phyloP scores from a whole-genome alignment of 2,888 invertebrate genomes.

The Mechanitis mazaeus region DNA sequence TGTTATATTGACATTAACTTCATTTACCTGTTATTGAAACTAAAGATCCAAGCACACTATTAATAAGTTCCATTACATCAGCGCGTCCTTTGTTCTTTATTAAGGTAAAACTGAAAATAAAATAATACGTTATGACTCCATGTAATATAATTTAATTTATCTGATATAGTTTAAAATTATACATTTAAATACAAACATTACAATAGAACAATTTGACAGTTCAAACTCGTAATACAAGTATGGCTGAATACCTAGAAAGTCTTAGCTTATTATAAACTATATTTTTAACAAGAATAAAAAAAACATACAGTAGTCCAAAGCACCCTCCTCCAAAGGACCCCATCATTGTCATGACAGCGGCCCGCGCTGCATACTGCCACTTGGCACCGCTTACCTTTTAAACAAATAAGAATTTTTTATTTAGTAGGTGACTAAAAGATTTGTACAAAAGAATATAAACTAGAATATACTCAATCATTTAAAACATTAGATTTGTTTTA shows the following conservation, averaged over 20 bases:
- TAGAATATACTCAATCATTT: too few species aligned
- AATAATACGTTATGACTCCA: background rate
- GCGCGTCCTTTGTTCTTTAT: slow-evolving; percentile 82
- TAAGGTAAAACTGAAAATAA: slow-evolving; percentile 75
- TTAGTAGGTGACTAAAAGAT: background rate
- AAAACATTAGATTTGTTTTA: background rate
- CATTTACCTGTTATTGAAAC: slow-evolving; percentile 87
- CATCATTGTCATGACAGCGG: slow-evolving; percentile 93
- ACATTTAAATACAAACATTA: too few species aligned
- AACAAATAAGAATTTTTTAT: background rate
- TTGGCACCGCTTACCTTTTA: slow-evolving; percentile 83
- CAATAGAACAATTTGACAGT: too few species aligned
- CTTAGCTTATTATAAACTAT: slow-evolving; percentile 3
- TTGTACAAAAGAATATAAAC: too few species aligned
- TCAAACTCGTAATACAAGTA: too few species aligned
- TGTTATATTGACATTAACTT: background rate
- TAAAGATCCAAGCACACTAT: slow-evolving; percentile 90
- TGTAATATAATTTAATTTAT: background rate
- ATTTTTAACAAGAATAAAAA: background rate
- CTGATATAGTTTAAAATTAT: too few species aligned
- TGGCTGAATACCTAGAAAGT: slow-evolving; percentile 1
- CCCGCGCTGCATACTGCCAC: slow-evolving; percentile 94
- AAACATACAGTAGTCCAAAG: slow-evolving; percentile 77
- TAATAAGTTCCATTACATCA: slow-evolving; percentile 90
- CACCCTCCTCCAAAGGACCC: slow-evolving; percentile 93